These are phyloP conservation scores for Sarcophaga carnaria DNA, from an alignment of 2,888 invertebrate genomes.

Conservation along the genomic window DNA sequence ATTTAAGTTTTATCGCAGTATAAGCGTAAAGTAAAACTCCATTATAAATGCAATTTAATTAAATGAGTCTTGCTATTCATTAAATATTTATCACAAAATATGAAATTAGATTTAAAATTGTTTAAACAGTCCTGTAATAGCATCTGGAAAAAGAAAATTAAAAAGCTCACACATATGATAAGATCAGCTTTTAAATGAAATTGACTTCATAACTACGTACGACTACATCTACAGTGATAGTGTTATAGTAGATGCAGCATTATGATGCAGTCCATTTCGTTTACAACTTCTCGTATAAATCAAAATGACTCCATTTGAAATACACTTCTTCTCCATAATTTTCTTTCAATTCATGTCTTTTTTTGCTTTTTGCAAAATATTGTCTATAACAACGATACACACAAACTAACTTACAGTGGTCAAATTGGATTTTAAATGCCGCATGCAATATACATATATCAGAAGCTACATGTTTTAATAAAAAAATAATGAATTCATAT, in stretches of 20 bases:
- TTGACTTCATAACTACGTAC: conserved; percentile 28
- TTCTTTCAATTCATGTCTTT: neutral
- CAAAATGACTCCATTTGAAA: conserved; percentile 52
- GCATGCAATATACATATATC: neutral
- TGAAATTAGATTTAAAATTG: too few species aligned
- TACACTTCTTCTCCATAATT: neutral
- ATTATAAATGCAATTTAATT: too few species aligned
- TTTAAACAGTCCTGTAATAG: too few species aligned
- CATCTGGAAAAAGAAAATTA: too few species aligned
- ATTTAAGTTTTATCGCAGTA: too few species aligned
- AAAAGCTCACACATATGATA: neutral
- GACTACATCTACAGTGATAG: neutral
- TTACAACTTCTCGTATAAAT: conserved; percentile 61
- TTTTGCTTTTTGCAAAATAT: neutral
- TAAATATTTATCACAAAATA: too few species aligned
- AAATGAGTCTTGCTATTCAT: too few species aligned
- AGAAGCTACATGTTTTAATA: too few species aligned
- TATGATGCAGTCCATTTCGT: conserved; percentile 57
- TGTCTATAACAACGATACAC: neutral
- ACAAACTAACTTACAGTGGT: too few species aligned
- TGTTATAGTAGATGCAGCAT: neutral
- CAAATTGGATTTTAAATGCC: too few species aligned
- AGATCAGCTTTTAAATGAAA: conserved; percentile 38
- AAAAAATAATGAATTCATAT: too few species aligned
- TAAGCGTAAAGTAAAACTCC: too few species aligned